phyloP scores from a whole-genome alignment of 1,140 invertebrate genomes.

The Leptinotarsa defecta region DNA sequence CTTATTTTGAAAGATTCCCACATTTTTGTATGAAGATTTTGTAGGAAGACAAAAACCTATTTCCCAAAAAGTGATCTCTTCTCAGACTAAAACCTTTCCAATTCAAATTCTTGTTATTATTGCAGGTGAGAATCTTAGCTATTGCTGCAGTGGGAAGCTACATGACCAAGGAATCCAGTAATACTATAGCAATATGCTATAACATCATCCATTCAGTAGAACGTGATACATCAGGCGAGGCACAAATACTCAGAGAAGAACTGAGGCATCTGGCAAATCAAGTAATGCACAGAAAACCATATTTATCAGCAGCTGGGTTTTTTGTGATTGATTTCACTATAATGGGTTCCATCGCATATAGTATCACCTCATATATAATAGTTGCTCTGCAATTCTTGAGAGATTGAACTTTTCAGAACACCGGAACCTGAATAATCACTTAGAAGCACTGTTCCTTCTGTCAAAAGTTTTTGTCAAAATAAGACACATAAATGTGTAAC shows the following conservation, averaged over 20 bases:
- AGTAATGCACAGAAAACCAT: neutral
- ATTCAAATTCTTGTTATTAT: neutral
- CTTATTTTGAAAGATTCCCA: too few relatives aligned
- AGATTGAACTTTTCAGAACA: neutral
- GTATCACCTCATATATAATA: slow-evolving; percentile 20
- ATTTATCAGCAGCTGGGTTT: slow-evolving; percentile 13
- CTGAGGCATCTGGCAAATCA: neutral
- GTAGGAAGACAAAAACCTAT: too few relatives aligned
- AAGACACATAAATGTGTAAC: too few relatives aligned
- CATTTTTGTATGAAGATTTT: too few relatives aligned
- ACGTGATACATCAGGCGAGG: neutral
- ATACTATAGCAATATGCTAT: slow-evolving; percentile 14
- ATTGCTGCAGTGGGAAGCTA: neutral
- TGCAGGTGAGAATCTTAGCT: neutral
- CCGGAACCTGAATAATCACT: too few relatives aligned
- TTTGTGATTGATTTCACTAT: slow-evolving; percentile 6
- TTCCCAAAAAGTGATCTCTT: too few relatives aligned
- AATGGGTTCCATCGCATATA: slow-evolving; percentile 13
- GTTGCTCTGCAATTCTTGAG: neutral
- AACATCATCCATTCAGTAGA: neutral
- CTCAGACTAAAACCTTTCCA: accelerated
- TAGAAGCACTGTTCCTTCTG: too few relatives aligned
- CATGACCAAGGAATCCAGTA: neutral
- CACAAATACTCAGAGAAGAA: neutral
- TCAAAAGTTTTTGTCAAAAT: too few relatives aligned